phyloP scores from a whole-genome alignment of 1,140 invertebrate genomes.

The Drosophila arawakana region DNA sequence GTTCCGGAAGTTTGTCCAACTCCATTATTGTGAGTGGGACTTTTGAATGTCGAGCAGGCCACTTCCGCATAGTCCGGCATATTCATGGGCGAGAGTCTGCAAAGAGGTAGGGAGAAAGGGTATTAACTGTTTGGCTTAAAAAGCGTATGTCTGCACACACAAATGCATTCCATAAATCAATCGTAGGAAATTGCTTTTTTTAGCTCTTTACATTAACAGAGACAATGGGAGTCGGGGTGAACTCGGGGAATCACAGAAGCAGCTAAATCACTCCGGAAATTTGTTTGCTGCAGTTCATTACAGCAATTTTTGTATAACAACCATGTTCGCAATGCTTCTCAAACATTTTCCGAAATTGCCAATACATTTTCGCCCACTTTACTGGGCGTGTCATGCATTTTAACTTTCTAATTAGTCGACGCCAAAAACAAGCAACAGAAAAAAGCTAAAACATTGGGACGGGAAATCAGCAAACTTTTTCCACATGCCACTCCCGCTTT shows the following conservation, averaged over 20 bases:
- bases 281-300: slow-evolving; percentile 55
- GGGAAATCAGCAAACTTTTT: slow-evolving; percentile 29
- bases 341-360: slow-evolving; percentile 38
- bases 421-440: slow-evolving; percentile 12
- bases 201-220: slow-evolving; percentile 28
- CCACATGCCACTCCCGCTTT: not conserved
- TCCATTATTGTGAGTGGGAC: slow-evolving; percentile 63
- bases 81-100: slow-evolving; percentile 82
- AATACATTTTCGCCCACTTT: slow-evolving; percentile 66
- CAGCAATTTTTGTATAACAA: slow-evolving; percentile 20
- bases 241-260: not conserved
- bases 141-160: slow-evolving; percentile 56
- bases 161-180: slow-evolving; percentile 74
- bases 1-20: slow-evolving; percentile 44
- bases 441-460: not conserved
- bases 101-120: slow-evolving; percentile 28
- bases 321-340: not conserved
- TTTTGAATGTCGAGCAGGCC: slow-evolving; percentile 84
- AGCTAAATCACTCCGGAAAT: slow-evolving; percentile 54
- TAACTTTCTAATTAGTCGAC: slow-evolving; percentile 75
- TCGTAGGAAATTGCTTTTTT: slow-evolving; percentile 83
- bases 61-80: slow-evolving; percentile 86
- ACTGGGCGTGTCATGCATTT: slow-evolving; percentile 54
- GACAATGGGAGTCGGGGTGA: not conserved
- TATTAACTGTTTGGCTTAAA: slow-evolving; percentile 56